Evolutionary conservation across 2,113 vertebrate genomes (phyloP).

Genomic region (Ceyx cyanopectus): DNA sequence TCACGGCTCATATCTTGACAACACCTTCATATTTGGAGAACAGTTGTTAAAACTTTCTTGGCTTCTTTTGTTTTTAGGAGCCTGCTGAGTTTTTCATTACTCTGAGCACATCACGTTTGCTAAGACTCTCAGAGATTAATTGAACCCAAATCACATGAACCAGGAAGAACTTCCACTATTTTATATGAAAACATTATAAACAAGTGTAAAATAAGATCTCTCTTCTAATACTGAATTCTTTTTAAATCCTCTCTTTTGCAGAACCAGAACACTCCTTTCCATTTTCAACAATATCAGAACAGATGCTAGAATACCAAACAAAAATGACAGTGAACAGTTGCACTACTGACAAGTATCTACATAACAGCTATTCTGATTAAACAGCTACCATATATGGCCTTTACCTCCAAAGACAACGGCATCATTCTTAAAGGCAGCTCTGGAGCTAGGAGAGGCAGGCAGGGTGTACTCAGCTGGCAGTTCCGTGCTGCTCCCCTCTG

Average conservation of each 20-base stretch:
- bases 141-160: neutral
- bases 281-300: neutral
- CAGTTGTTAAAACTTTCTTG: neutral
- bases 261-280: neutral
- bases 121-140: neutral
- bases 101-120: neutral
- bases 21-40: neutral
- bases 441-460: neutral
- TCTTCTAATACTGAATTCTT: neutral
- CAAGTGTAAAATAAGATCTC: neutral
- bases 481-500: conserved; percentile 25
- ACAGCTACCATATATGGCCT: neutral
- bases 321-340: neutral
- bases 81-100: neutral
- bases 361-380: neutral
- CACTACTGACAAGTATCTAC: neutral
- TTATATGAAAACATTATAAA: neutral
- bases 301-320: neutral
- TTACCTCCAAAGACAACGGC: conserved; percentile 79
- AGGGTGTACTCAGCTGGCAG: neutral
- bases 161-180: neutral
- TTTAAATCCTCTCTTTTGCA: neutral
- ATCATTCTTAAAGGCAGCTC: conserved; percentile 60
- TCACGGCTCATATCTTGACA: accelerated
- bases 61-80: neutral